A percentile compares a stretch with the other conserved stretches of the same genome.
Conservation (phyloP, 2,797 vertebrate genomes). For the Bufotes viridis region DNA sequence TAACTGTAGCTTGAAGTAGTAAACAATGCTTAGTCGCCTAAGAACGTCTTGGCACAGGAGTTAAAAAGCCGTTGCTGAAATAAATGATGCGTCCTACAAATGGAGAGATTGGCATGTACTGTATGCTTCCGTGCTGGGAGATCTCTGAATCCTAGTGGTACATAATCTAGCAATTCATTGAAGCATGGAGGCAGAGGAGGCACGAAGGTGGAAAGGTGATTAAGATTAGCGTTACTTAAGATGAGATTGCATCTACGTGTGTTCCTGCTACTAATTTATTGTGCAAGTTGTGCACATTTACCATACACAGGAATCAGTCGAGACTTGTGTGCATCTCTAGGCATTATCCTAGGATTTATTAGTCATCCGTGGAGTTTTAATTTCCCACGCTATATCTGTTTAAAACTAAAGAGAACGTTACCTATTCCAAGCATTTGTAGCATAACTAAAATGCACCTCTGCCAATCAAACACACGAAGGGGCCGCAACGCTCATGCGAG, state of each 20-base stretch:
- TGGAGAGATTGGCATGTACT: conserved; percentile 41
- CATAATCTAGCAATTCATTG: conserved; percentile 34
- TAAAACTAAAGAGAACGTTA: background rate
- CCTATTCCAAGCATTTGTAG: background rate
- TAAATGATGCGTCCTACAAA: conserved; percentile 56
- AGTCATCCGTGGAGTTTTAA: background rate
- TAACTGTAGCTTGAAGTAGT: conserved; percentile 54
- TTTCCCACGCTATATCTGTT: background rate
- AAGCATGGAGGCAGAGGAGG: conserved; percentile 6
- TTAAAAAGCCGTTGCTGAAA: conserved; percentile 56
- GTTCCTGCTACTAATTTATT: background rate
- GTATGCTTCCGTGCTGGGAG: conserved; percentile 47
- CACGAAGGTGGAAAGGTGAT: conserved; percentile 19
- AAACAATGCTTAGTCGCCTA: conserved; percentile 59
- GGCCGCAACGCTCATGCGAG: no score
- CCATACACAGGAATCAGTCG: background rate
- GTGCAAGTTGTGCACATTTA: background rate
- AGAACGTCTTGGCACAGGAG: conserved; percentile 56
- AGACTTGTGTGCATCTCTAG: background rate
- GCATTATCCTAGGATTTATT: background rate
- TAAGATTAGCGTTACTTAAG: conserved; percentile 13
- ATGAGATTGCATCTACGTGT: background rate
- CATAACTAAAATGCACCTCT: background rate
- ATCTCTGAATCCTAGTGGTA: conserved; percentile 38
- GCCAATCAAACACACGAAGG: no score